A percentile compares a stretch with the other conserved stretches of the same genome.
These are phyloP conservation scores for Gadopsis bispinosus DNA, from an alignment of 2,797 vertebrate genomes.

Conservation along the genomic window DNA sequence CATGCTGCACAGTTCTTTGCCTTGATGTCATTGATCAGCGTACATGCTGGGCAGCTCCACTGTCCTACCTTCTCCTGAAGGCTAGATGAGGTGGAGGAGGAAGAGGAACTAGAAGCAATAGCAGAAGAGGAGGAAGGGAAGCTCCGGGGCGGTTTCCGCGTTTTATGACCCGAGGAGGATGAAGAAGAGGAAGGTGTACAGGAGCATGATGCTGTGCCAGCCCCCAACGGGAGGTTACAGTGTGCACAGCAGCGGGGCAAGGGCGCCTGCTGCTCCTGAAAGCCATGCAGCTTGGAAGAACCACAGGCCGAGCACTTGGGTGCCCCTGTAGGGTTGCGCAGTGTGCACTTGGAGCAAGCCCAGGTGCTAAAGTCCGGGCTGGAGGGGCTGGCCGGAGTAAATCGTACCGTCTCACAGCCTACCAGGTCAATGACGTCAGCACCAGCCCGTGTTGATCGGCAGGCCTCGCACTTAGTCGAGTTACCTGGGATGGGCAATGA, in stretches of 20 bases:
- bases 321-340: slow-evolving; percentile 90
- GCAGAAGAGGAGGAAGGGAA: slow-evolving; percentile 78
- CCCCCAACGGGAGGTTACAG: slow-evolving; percentile 73
- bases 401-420: slow-evolving; percentile 91
- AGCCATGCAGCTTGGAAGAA: slow-evolving; percentile 94
- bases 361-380: slow-evolving; percentile 96
- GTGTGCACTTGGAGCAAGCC: slow-evolving; percentile 95
- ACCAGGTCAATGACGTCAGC: slow-evolving; percentile 91
- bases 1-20: slow-evolving; percentile 94
- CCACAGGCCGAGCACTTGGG: slow-evolving; percentile 92
- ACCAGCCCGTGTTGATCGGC: slow-evolving; percentile 78
- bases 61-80: slow-evolving; percentile 83
- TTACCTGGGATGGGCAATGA: slow-evolving; percentile 79
- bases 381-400: slow-evolving; percentile 93
- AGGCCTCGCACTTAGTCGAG: slow-evolving; percentile 84
- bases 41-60: slow-evolving; percentile 97
- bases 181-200: slow-evolving; percentile 73
- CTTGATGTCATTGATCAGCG: slow-evolving; percentile 90
- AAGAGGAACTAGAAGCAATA: slow-evolving; percentile 64
- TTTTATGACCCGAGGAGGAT: slow-evolving; percentile 73
- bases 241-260: slow-evolving; percentile 80
- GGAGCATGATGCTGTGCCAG: slow-evolving; percentile 66
- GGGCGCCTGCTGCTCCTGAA: slow-evolving; percentile 86
- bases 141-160: slow-evolving; percentile 84
- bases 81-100: slow-evolving; percentile 59